Base-by-base conservation (phyloP, 2,888 invertebrate species). In the Ormyrus pomaceus region DNA sequence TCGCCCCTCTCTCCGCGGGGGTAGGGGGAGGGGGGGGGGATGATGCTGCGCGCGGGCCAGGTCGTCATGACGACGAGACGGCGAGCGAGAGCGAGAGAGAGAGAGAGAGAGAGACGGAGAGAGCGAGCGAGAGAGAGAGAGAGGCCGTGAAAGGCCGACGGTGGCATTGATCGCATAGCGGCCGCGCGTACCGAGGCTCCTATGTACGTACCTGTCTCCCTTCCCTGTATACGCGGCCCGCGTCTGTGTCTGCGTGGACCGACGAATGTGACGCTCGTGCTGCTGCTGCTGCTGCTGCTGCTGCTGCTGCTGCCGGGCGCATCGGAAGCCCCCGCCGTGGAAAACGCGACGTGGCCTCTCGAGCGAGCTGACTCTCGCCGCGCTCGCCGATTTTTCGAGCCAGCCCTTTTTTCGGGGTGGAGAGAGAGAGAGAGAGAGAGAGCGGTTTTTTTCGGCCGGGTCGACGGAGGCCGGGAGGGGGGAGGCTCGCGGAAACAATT, bases 131-230 rank as follows among this genome's bases (percentile, higher is more conserved):
- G 72, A 69, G 82, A 64, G 83, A 82, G 88, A 85, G 86, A 82
- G 84, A 82, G 65, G 62, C 58, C 77, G 75, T 34, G 68, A 77
- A 62, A 76, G 81, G 82, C 84, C 88, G 87, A 86, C 88, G 85
- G 86, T 87, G 88, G 89, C 89, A 89, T 89, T 89, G 89, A 89
- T 89, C 89, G 89, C 87, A 84, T 50, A 58, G 87, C 86, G 85
- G 84, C 85, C 86, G 84, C 87, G 87, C 86, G 87, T 88, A 83
- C 84, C 80, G 79, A 79, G 64, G 83, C 34, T 34, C 34, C 64
- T 48, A 19, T 72, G 9, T 71, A 34, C n/a, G 53, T 61, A 45
- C 64, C 68, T 53, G 51, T 46, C 53, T 53, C 68, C 55, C 59
- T 45, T 34, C 6, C 34, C 11, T 19, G 59, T 59, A 7, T 19